Conservation (phyloP, 2,888 invertebrate species). For the Tenthredo notha region DNA sequence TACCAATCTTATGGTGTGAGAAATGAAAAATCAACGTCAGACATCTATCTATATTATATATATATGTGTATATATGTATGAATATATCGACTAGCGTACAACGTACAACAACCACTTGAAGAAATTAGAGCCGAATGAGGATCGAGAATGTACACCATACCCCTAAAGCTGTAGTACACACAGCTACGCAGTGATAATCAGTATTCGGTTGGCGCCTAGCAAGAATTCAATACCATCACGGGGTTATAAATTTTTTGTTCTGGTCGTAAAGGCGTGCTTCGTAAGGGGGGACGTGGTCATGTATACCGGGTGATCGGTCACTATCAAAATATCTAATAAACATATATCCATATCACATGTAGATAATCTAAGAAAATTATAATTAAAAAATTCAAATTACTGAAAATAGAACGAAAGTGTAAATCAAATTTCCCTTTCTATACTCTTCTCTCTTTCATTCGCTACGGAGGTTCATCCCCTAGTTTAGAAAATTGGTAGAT, state of each 20-base stretch:
- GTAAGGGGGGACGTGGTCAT: conserved; percentile 25
- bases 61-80: not conserved
- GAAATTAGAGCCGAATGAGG: conserved; percentile 6
- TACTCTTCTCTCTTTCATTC: too few species aligned
- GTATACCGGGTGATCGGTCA: conserved; percentile 37
- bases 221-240: conserved; percentile 66
- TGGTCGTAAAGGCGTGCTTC: conserved; percentile 65
- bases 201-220: conserved; percentile 65
- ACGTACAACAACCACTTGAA: not conserved
- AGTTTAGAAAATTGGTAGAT: too few species aligned
- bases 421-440: too few species aligned
- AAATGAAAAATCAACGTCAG: too few species aligned
- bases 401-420: not conserved
- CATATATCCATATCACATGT: too few species aligned
- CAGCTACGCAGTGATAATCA: conserved; percentile 63
- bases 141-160: conserved; percentile 1
- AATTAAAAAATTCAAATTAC: not conserved
- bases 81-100: not conserved
- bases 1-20: too few species aligned
- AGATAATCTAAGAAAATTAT: not conserved
- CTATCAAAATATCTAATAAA: not conserved
- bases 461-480: too few species aligned
- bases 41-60: too few species aligned
- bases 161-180: not conserved
- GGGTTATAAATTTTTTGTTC: conserved; percentile 67